phyloP scores from a whole-genome alignment of 1,140 invertebrate genomes.

The Homarus americanus region DNA sequence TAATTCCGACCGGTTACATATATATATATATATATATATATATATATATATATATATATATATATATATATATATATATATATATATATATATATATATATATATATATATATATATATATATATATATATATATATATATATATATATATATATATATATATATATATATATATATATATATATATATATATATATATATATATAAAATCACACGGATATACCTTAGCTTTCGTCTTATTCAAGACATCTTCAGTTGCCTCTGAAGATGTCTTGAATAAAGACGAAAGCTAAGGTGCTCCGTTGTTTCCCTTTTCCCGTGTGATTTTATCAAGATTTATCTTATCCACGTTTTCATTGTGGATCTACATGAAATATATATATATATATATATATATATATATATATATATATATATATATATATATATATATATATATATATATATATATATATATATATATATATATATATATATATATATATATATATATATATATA shows the following conservation, averaged over 20 bases:
- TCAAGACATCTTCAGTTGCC: too few relatives aligned
- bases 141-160: slow-evolving; percentile 39
- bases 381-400: slow-evolving; percentile 6
- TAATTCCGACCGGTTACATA: too few relatives aligned
- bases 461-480: slow-evolving; percentile 39
- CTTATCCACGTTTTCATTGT: too few relatives aligned
- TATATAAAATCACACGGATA: slow-evolving; percentile 1
- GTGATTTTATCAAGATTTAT: too few relatives aligned
- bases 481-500: slow-evolving; percentile 36
- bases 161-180: slow-evolving; percentile 36
- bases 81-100: slow-evolving; percentile 36
- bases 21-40: too few relatives aligned
- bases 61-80: slow-evolving; percentile 39
- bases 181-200: slow-evolving; percentile 39
- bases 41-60: slow-evolving; percentile 36
- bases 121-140: slow-evolving; percentile 39
- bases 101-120: slow-evolving; percentile 36
- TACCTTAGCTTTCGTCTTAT: too few relatives aligned
- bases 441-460: slow-evolving; percentile 36
- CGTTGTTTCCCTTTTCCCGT: too few relatives aligned
- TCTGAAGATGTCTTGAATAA: too few relatives aligned
- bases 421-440: slow-evolving; percentile 39
- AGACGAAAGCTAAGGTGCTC: too few relatives aligned
- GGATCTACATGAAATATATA: too few relatives aligned
- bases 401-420: slow-evolving; percentile 11